These are phyloP conservation scores for Acronicta alni DNA, from an alignment of 2,888 invertebrate species.

Conservation along the genomic window DNA sequence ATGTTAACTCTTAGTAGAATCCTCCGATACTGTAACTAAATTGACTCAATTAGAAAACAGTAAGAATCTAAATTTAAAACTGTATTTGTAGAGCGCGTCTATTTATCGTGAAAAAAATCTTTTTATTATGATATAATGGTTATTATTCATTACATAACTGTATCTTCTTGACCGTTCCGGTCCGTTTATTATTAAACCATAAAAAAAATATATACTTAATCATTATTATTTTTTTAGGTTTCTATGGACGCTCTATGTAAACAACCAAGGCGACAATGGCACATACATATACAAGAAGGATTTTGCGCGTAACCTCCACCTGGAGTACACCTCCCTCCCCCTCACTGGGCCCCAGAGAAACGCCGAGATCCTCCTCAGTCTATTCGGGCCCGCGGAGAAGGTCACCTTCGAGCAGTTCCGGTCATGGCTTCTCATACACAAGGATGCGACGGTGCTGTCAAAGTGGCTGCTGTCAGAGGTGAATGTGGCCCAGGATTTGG, in stretches of 20 bases:
- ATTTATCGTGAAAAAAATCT: no score
- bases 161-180: no score
- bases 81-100: no score
- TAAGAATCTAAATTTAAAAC: no score
- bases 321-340: conserved; percentile 86
- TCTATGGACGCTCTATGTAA: conserved; percentile 95
- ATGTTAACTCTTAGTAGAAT: no score
- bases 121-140: no score
- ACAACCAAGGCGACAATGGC: conserved; percentile 91
- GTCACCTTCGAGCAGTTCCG: conserved; percentile 93
- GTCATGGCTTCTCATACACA: conserved; percentile 93
- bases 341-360: conserved; percentile 72
- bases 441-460: conserved; percentile 93
- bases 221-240: conserved; percentile 86
- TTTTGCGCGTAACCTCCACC: conserved; percentile 91
- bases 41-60: no score
- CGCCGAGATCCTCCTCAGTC: conserved; percentile 77
- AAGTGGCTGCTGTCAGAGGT: conserved; percentile 95
- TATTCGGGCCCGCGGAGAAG: conserved; percentile 82
- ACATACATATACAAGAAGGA: conserved; percentile 93
- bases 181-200: no score
- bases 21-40: no score
- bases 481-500: conserved; percentile 93
- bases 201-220: neutral
- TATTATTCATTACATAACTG: no score